Evolutionary conservation across 1,140 invertebrate genomes (phyloP).

Genomic region (Laupala kohalensis): DNA sequence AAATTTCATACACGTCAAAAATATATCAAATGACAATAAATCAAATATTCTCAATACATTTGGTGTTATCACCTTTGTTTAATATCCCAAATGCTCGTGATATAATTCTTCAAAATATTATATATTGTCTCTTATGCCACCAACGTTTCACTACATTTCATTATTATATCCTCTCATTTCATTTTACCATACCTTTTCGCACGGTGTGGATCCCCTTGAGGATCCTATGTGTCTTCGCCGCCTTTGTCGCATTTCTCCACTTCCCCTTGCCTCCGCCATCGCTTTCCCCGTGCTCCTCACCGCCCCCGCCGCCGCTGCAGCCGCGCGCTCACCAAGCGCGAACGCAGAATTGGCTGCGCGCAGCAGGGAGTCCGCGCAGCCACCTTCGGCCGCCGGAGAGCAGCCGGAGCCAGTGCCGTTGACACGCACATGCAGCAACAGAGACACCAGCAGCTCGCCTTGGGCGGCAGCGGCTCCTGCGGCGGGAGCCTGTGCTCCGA

Average conservation of each 20-base stretch:
- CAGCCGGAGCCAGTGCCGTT: background rate
- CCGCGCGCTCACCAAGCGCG: background rate
- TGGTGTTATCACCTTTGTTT: no score
- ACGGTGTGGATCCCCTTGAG: background rate
- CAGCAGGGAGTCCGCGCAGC: background rate
- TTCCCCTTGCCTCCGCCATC: background rate
- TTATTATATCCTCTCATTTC: no score
- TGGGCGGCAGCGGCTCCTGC: background rate
- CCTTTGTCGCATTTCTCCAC: no score
- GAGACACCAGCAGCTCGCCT: constrained; percentile 4
- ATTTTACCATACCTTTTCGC: no score
- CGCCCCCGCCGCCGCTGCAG: no score
- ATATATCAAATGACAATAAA: no score
- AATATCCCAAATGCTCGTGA: no score
- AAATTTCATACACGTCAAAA: no score
- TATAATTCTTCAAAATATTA: no score
- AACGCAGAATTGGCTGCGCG: background rate
- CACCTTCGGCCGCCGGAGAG: background rate
- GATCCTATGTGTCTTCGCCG: background rate
- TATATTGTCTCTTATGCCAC: no score
- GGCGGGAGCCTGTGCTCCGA: background rate
- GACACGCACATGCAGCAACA: background rate
- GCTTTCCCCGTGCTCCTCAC: background rate
- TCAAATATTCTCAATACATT: no score
- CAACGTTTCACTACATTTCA: no score